Percentiles rank a stretch among this genome's conserved stretches.
These are phyloP conservation scores for Drosophila robusta DNA, from an alignment of 2,888 invertebrate genomes.

Conservation along the genomic window DNA sequence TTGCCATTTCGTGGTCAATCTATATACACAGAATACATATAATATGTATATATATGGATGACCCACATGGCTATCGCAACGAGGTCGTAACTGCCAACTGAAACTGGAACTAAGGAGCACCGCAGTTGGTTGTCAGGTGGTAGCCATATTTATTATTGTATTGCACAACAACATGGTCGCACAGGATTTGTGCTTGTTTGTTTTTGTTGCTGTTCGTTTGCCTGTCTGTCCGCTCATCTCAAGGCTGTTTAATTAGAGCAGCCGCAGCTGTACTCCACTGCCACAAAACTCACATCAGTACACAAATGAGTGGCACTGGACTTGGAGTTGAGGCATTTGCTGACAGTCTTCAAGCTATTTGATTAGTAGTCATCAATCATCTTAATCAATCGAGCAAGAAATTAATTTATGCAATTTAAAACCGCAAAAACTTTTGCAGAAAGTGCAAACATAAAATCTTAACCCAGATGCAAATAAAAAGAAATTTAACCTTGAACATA, in stretches of 20 bases:
- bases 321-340: neutral
- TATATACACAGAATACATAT: neutral
- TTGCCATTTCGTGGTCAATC: constrained; percentile 74
- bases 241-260: constrained; percentile 57
- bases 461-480: neutral
- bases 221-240: constrained; percentile 5
- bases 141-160: constrained; percentile 38
- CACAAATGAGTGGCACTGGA: neutral
- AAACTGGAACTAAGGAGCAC: constrained; percentile 9
- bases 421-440: constrained; percentile 14
- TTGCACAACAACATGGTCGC: constrained; percentile 18
- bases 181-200: constrained; percentile 25
- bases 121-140: constrained; percentile 35
- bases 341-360: neutral
- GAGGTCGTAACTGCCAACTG: constrained; percentile 28
- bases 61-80: constrained; percentile 57
- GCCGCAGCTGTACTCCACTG: constrained; percentile 1
- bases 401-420: constrained; percentile 43
- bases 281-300: neutral
- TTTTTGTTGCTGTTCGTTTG: neutral
- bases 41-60: constrained; percentile 39
- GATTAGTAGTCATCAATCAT: constrained; percentile 37
- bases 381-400: constrained; percentile 23
- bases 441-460: constrained; percentile 1
- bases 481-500: neutral